These are phyloP conservation scores for Chironomus tentans DNA, from an alignment of 2,888 invertebrate species.

Conservation along the genomic window DNA sequence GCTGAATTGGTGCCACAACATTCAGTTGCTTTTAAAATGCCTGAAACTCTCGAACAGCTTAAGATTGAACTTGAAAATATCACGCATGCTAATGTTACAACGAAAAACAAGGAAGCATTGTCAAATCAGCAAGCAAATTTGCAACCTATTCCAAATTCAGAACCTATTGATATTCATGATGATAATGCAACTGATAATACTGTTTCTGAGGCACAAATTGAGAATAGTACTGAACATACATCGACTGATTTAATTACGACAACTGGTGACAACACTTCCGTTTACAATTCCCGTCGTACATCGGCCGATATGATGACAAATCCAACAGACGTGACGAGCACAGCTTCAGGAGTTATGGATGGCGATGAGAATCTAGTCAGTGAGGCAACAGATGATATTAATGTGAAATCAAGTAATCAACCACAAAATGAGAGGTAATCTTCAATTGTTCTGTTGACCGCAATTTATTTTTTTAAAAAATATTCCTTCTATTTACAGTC, in stretches of 20 bases:
- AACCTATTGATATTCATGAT: constrained; percentile 30
- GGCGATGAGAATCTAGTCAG: constrained; percentile 36
- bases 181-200: not conserved
- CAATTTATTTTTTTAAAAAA: constrained; percentile 15
- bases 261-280: constrained; percentile 33
- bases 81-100: constrained; percentile 45
- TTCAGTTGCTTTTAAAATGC: constrained; percentile 27
- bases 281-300: constrained; percentile 39
- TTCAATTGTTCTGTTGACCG: not conserved
- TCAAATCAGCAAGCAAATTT: constrained; percentile 34
- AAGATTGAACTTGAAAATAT: constrained; percentile 51
- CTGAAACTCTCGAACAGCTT: constrained; percentile 45
- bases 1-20: constrained; percentile 28
- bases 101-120: constrained; percentile 27
- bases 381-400: constrained; percentile 30
- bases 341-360: constrained; percentile 10
- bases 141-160: constrained; percentile 30
- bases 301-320: constrained; percentile 34
- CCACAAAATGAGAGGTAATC: not conserved
- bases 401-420: constrained; percentile 30
- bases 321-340: constrained; percentile 5
- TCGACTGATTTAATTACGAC: not conserved
- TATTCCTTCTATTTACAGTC: not conserved
- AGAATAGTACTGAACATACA: constrained; percentile 2
- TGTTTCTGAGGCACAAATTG: constrained; percentile 2